Evolutionary conservation across 2,888 invertebrate genomes (phyloP).

Genomic region (Theristus sp.): DNA sequence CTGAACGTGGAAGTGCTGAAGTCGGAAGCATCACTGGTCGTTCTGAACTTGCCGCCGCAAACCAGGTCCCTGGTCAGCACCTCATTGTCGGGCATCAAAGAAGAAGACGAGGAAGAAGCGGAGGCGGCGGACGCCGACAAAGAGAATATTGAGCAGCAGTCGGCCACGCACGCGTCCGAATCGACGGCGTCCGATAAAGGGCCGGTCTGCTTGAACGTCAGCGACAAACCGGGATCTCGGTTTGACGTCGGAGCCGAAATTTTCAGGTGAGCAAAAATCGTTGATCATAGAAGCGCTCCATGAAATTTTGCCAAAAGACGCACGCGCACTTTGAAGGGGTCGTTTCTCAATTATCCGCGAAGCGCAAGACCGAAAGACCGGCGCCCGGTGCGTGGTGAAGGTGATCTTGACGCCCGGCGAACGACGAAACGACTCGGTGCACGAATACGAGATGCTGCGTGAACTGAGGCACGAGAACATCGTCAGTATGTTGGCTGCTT

Average conservation of each 20-base stretch:
- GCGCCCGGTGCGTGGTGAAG: constrained; percentile 64
- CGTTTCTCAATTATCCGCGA: constrained; percentile 63
- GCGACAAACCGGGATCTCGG: constrained; percentile 11
- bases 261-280: constrained; percentile 32
- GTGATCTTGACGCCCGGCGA: constrained; percentile 39
- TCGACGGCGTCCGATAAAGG: constrained; percentile 3
- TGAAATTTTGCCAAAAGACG: not conserved
- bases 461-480: constrained; percentile 71
- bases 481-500: constrained; percentile 37
- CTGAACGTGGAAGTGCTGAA: constrained; percentile 42
- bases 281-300: not conserved
- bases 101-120: constrained; percentile 3
- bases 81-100: constrained; percentile 40
- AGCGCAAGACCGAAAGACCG: constrained; percentile 51
- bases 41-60: constrained; percentile 21
- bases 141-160: not conserved
- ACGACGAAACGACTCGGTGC: constrained; percentile 41
- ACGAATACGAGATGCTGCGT: constrained; percentile 64
- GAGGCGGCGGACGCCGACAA: not conserved
- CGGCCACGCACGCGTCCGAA: not conserved
- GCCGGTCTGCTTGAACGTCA: constrained; percentile 9
- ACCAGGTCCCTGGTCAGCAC: not conserved
- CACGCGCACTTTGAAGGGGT: constrained; percentile 41
- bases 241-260: constrained; percentile 71
- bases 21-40: constrained; percentile 6